Evolutionary conservation across 2,888 invertebrate species (phyloP).

Genomic region (Trachelus tabidus): DNA sequence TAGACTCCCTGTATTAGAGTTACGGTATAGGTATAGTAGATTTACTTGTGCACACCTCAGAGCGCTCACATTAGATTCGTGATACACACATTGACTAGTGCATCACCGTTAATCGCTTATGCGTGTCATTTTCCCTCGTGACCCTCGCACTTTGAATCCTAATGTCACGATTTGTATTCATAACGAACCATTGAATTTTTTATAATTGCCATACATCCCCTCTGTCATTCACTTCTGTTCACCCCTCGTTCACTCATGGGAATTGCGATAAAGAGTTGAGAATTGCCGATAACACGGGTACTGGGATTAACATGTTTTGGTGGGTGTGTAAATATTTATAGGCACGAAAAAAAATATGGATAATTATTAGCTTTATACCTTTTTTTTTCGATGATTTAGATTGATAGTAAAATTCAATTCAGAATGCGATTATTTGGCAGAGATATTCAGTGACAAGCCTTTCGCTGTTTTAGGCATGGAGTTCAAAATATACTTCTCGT

Average conservation of each 20-base stretch:
- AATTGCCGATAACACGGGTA: neutral
- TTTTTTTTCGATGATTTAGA: neutral
- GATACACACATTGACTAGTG: neutral
- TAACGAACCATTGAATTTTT: conserved; percentile 48
- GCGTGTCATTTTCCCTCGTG: neutral
- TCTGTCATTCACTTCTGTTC: neutral
- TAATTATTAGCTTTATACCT: neutral
- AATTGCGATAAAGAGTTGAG: neutral
- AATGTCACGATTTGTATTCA: conserved; percentile 53
- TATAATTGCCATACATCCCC: conserved; percentile 10
- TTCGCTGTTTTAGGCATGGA: neutral
- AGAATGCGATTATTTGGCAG: neutral
- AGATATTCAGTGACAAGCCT: neutral
- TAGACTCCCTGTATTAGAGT: neutral
- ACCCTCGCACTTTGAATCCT: conserved; percentile 21
- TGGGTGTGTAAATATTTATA: neutral
- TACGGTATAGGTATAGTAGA: neutral
- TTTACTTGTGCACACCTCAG: neutral
- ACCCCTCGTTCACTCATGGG: neutral
- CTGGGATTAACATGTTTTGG: neutral
- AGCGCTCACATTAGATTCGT: neutral
- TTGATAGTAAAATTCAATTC: neutral
- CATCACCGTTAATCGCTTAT: neutral
- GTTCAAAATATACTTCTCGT: neutral
- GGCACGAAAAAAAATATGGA: neutral